Conservation (phyloP, 2,888 invertebrate genomes). For the Nycteola revayana region DNA sequence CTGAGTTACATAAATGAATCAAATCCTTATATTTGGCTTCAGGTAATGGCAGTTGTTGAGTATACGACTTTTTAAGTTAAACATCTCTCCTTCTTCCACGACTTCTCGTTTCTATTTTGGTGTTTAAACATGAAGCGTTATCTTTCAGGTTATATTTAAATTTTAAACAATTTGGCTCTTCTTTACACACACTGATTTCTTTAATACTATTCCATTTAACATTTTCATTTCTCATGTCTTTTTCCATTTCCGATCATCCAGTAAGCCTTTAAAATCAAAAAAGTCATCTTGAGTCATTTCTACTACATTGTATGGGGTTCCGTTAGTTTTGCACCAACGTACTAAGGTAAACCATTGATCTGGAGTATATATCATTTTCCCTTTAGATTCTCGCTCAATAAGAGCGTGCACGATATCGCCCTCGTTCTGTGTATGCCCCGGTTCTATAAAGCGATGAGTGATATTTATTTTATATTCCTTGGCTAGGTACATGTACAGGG, state of each 20-base stretch:
- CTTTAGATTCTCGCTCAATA: background rate
- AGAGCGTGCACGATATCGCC: background rate
- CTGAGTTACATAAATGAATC: background rate
- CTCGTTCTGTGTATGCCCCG: background rate
- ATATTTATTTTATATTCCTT: background rate
- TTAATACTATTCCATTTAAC: background rate
- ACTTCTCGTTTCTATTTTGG: background rate
- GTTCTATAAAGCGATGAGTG: background rate
- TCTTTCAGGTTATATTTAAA: background rate
- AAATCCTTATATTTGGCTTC: background rate
- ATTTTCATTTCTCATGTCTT: background rate
- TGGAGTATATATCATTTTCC: background rate
- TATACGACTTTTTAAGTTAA: background rate
- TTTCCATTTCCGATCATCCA: background rate
- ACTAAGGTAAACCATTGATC: background rate
- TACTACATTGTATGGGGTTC: constrained; percentile 7
- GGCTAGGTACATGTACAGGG: background rate
- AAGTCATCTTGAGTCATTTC: background rate
- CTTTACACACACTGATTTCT: background rate
- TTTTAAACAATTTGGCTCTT: background rate
- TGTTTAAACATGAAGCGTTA: background rate
- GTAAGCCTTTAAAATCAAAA: background rate
- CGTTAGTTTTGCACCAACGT: background rate
- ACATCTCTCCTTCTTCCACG: background rate
- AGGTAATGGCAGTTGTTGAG: background rate